Evolutionary conservation across 2,888 invertebrate species (phyloP).

Genomic region (Acrocera orbiculus): DNA sequence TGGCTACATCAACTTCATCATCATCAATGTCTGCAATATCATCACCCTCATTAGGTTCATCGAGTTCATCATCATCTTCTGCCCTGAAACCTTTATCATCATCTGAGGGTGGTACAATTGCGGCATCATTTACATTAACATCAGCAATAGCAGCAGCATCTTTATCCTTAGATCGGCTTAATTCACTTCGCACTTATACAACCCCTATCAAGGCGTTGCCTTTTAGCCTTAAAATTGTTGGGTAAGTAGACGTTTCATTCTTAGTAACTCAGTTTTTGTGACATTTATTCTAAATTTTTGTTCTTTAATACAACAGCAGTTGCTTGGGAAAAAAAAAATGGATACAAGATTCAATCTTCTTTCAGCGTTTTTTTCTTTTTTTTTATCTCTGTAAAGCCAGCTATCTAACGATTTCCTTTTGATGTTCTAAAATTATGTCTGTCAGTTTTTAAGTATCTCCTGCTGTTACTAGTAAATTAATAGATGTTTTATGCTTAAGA

Average conservation of each 20-base stretch:
- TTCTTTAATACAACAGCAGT: too few relatives aligned
- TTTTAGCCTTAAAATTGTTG: conserved; percentile 30
- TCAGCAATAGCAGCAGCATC: conserved; percentile 12
- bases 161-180: conserved; percentile 28
- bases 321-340: too few relatives aligned
- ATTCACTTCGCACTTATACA: conserved; percentile 30
- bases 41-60: not conserved
- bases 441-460: too few relatives aligned
- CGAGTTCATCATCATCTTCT: conserved; percentile 9
- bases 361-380: too few relatives aligned
- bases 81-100: conserved; percentile 11
- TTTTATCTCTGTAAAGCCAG: too few relatives aligned
- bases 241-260: conserved; percentile 21
- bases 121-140: conserved; percentile 9
- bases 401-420: too few relatives aligned
- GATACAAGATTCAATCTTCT: too few relatives aligned
- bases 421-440: too few relatives aligned
- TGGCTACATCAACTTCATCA: conserved; percentile 27
- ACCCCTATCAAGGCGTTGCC: conserved; percentile 30
- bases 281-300: too few relatives aligned
- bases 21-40: not conserved
- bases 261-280: too few relatives aligned
- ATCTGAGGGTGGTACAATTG: conserved; percentile 3
- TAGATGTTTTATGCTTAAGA: too few relatives aligned
- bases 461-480: too few relatives aligned